Evolutionary conservation across 2,113 vertebrate species (phyloP), one percentile per base, ranked within the genome.

Genomic region (Chascanopsetta lugubris): DNA sequence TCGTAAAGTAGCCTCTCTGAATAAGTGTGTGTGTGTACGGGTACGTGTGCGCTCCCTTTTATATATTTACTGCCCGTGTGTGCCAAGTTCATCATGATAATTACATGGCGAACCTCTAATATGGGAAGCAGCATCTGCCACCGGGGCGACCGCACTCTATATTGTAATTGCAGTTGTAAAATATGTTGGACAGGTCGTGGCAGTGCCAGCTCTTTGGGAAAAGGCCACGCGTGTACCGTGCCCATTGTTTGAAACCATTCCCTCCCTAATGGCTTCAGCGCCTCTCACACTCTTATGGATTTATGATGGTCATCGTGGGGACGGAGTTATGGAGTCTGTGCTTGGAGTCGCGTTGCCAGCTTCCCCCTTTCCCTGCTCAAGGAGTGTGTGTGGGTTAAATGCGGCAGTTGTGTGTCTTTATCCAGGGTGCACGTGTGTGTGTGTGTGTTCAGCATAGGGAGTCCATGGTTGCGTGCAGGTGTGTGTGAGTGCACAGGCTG

Each of bases 31-130:
- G 43, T 46, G 43, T 26, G 48, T 66, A 26, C 49, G 30, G 49
- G 60, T 69, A 8, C 20, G 8, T 58, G 55, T 15, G 13, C 30
- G 49, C 45, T 62, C 22, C 57, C 26, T 53, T 38, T 15, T 48
- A 26, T 46, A 75, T 83, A 83, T 89, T 88, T 83, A 88, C 88
- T 75, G 72, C 74, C 48, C 17, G 0, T 12, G 26, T 26, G 54
- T 58, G 79, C 80, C 56, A 87, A 75, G 85, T 91, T 85, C 69
- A 85, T 88, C 80, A 72, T 61, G 60, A 82, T 90, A 89, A 91
- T 91, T 88, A 88, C 36, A 13, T 30, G 54, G 68, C 80, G 69
- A 85, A 86, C 67, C 81, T 85, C 75, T 74, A 55, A 82, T 60
- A 49, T 64, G 55, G 71, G 64, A 75, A 70, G 30, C 53, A 53